A percentile compares a stretch with the other conserved stretches of the same genome.
These are phyloP conservation scores for Pangasius macronema DNA, from an alignment of 2,797 vertebrate genomes.

Conservation along the genomic window DNA sequence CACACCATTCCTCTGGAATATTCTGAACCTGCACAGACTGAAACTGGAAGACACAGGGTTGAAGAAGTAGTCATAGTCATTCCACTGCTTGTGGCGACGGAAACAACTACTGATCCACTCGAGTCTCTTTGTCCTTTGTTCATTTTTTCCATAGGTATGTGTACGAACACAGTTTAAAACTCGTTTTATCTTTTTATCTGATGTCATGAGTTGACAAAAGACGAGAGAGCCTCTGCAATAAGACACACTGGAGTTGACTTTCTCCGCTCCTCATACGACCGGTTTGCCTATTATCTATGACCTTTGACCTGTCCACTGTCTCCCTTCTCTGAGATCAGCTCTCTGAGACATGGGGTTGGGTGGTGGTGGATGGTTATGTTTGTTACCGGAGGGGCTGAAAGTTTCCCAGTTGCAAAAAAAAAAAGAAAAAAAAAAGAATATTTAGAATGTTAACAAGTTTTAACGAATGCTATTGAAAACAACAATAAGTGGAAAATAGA, in stretches of 20 bases:
- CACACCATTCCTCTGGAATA: conserved; percentile 23
- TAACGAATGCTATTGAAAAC: conserved; percentile 61
- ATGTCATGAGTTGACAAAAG: conserved; percentile 48
- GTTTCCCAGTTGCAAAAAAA: conserved; percentile 70
- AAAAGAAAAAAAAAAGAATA: conserved; percentile 33
- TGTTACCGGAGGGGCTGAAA: conserved; percentile 58
- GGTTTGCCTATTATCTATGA: conserved; percentile 63
- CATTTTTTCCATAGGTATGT: conserved; percentile 47
- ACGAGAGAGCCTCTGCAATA: conserved; percentile 71
- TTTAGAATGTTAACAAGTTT: conserved; percentile 37
- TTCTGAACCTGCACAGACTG: conserved; percentile 58
- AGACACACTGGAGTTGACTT: conserved; percentile 74
- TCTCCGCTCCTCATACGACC: conserved; percentile 29
- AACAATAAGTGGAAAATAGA: conserved; percentile 48
- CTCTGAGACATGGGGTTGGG: conserved; percentile 61
- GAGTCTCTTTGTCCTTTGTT: conserved; percentile 60
- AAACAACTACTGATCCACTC: conserved; percentile 75
- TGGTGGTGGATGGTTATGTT: conserved; percentile 57
- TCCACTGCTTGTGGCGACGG: conserved; percentile 60
- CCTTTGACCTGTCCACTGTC: conserved; percentile 75
- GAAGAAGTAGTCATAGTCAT: conserved; percentile 54
- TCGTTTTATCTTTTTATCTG: conserved; percentile 31
- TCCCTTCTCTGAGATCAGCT: conserved; percentile 64
- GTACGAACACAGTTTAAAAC: conserved; percentile 47
- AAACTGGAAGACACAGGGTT: conserved; percentile 73